phyloP scores from a whole-genome alignment of 2,888 invertebrate genomes.

The Myopa tessellatipennis region DNA sequence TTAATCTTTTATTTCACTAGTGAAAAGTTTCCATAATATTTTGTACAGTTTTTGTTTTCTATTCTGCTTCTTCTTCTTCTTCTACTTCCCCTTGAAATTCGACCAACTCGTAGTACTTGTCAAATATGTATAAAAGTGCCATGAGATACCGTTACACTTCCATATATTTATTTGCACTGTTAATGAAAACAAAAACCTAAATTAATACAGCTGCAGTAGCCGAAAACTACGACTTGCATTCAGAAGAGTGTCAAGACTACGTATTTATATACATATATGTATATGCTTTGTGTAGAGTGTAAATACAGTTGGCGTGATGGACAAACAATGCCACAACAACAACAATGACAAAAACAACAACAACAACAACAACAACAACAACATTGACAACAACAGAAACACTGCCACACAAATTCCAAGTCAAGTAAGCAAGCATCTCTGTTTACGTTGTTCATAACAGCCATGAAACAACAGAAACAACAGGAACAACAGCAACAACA shows the following conservation, averaged over 20 bases:
- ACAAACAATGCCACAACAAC: background rate
- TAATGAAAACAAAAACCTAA: background rate
- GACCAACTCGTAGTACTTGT: background rate
- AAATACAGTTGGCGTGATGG: constrained; percentile 21
- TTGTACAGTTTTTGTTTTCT: background rate
- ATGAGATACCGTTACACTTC: background rate
- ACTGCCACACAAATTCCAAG: too few relatives aligned
- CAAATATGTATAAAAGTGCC: background rate
- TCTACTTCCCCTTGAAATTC: background rate
- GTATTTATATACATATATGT: constrained; percentile 27
- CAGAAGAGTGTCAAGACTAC: constrained; percentile 28
- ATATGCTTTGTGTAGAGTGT: constrained; percentile 14
- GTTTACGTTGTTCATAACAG: too few relatives aligned
- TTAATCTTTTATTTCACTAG: background rate
- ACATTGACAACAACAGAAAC: too few relatives aligned
- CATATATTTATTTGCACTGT: background rate
- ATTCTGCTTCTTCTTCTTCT: too few relatives aligned
- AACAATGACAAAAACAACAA: too few relatives aligned
- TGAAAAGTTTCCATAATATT: too few relatives aligned
- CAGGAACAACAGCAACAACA: background rate
- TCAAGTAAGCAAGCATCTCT: too few relatives aligned
- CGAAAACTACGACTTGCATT: background rate
- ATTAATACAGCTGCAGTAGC: background rate
- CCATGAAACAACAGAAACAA: too few relatives aligned
- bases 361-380: too few relatives aligned